Conservation (phyloP, 2,797 vertebrate species). For the Rhynchotus rufescens region DNA sequence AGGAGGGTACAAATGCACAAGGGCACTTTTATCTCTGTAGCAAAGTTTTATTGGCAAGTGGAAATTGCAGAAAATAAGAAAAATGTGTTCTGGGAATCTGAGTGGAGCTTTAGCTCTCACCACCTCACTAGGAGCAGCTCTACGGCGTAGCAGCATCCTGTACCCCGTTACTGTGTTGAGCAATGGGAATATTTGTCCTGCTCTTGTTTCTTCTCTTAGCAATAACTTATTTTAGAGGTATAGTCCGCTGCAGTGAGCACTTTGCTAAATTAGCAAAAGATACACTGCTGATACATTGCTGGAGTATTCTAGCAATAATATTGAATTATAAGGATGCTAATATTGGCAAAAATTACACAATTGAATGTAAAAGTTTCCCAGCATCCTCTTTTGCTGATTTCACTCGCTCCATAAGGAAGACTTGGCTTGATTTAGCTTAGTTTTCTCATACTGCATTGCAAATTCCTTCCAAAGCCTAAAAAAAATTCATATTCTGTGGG, state of each 20-base stretch:
- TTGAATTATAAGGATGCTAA: not conserved
- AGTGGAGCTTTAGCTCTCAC: not conserved
- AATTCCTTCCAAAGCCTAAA: not conserved
- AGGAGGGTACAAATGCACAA: not conserved
- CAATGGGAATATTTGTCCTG: not conserved
- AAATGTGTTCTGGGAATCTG: not conserved
- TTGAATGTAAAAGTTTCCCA: not conserved
- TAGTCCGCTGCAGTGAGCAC: not conserved
- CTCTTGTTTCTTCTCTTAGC: not conserved
- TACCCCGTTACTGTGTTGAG: not conserved
- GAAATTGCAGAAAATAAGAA: not conserved
- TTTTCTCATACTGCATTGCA: not conserved
- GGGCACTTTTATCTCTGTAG: not conserved
- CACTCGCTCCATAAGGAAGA: not conserved
- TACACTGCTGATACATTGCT: not conserved
- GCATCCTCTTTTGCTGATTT: not conserved
- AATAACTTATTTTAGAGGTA: not conserved
- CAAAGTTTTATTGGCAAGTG: not conserved
- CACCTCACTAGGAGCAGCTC: not conserved
- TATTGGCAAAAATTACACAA: not conserved
- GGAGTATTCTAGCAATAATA: not conserved
- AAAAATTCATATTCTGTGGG: not conserved
- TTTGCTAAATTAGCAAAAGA: not conserved
- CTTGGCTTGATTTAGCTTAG: not conserved
- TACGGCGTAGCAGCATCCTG: not conserved